Evolutionary conservation across 1,140 invertebrate genomes (phyloP).

Genomic region (Amphibalanus amphitrite): DNA sequence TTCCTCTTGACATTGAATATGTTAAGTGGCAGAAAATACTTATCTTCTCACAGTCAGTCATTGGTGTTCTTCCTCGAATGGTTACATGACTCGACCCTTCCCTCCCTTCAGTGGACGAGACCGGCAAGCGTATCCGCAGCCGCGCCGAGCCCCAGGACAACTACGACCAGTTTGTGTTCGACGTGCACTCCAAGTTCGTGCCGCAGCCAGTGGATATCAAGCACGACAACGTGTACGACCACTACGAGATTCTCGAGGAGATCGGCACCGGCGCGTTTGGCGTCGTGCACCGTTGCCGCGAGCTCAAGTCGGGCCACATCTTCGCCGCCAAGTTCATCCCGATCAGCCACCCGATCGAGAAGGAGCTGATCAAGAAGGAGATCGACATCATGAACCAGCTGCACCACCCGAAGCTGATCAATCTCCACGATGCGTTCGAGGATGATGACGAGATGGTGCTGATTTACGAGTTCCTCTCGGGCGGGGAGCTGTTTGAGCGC

Average conservation of each 20-base stretch:
- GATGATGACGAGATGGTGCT: constrained; percentile 99
- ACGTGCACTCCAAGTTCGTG: constrained; percentile 91
- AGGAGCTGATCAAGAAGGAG: constrained; percentile 90
- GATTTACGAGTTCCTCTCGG: constrained; percentile 83
- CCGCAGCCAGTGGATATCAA: constrained; percentile 94
- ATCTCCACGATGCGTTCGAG: constrained; percentile 96
- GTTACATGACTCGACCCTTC: too few relatives aligned
- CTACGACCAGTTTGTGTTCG: constrained; percentile 95
- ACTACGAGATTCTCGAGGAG: constrained; percentile 97
- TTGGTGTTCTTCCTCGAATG: too few relatives aligned
- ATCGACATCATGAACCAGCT: constrained; percentile 99
- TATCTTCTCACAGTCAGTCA: too few relatives aligned
- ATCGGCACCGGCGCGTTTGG: constrained; percentile 98
- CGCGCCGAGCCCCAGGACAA: constrained; percentile 76
- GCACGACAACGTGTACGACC: constrained; percentile 78
- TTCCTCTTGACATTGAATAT: too few relatives aligned
- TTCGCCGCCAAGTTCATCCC: constrained; percentile 99
- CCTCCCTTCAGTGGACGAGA: constrained; percentile 52
- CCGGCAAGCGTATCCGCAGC: constrained; percentile 80
- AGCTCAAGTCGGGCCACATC: constrained; percentile 85
- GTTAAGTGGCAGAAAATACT: too few relatives aligned
- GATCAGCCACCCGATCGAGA: constrained; percentile 85
- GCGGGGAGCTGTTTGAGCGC: constrained; percentile 94
- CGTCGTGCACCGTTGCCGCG: constrained; percentile 91
- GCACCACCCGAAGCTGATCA: constrained; percentile 93